Conservation (phyloP, 1,140 invertebrate species). For the Solenopsis invicta region DNA sequence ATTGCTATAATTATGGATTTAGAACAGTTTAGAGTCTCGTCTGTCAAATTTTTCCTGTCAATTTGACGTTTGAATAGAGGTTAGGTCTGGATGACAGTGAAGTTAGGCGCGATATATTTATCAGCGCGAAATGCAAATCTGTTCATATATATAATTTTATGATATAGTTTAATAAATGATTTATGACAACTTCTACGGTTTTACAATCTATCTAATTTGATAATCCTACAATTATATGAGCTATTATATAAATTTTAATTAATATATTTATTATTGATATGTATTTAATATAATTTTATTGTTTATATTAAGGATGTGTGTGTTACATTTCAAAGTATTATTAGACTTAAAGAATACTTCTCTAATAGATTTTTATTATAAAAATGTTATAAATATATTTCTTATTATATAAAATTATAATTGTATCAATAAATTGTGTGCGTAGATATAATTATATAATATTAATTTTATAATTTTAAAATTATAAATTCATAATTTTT, state of each 20-base stretch:
- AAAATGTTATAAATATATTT: too few relatives aligned
- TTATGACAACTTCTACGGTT: not conserved
- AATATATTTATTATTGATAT: too few relatives aligned
- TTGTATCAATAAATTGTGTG: too few relatives aligned
- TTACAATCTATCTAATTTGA: not conserved
- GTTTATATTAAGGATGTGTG: too few relatives aligned
- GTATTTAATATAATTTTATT: too few relatives aligned
- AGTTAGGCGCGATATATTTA: constrained; percentile 3
- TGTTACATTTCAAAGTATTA: too few relatives aligned
- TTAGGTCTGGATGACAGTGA: constrained; percentile 44
- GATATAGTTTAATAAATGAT: not conserved
- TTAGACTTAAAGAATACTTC: too few relatives aligned
- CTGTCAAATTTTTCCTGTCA: not conserved
- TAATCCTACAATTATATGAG: not conserved
- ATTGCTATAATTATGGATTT: not conserved
- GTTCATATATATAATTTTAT: not conserved
- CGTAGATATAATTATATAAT: not conserved
- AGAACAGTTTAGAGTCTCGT: not conserved
- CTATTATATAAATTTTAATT: not conserved
- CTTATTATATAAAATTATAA: too few relatives aligned
- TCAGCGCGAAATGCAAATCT: constrained; percentile 61
- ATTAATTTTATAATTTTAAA: not conserved
- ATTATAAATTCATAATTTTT: not conserved
- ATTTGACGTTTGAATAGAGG: too few relatives aligned
- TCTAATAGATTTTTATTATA: too few relatives aligned